A percentile compares a stretch with the other conserved stretches of the same genome.
phyloP scores from a whole-genome alignment of 1,140 invertebrate genomes.

The Lysiphlebus fabarum region DNA sequence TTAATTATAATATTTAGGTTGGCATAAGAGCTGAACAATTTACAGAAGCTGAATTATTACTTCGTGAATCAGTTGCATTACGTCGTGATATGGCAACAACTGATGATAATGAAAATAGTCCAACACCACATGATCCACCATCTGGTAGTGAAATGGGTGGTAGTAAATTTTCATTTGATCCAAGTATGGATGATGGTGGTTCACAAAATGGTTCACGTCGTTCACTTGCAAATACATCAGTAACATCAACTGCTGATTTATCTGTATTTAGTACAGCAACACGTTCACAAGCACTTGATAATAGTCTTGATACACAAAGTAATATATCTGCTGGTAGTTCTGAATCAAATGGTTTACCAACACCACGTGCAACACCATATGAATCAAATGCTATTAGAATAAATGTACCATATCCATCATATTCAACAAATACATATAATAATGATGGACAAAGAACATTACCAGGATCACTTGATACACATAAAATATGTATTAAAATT shows the following conservation, averaged over 20 bases:
- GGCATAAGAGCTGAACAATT: constrained; percentile 73
- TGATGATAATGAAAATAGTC: constrained; percentile 43
- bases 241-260: constrained; percentile 77
- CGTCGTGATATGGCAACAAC: constrained; percentile 57
- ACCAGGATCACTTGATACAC: constrained; percentile 52
- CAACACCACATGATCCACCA: constrained; percentile 41
- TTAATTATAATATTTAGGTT: constrained; percentile 48
- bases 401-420: constrained; percentile 68
- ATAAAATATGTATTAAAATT: constrained; percentile 65
- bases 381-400: constrained; percentile 71
- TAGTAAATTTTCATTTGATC: constrained; percentile 68
- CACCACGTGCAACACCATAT: constrained; percentile 62
- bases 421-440: constrained; percentile 57
- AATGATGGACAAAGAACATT: constrained; percentile 56
- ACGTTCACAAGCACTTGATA: constrained; percentile 68
- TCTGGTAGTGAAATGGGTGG: constrained; percentile 49
- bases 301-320: constrained; percentile 72
- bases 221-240: constrained; percentile 77
- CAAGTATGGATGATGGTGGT: constrained; percentile 65
- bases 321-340: constrained; percentile 66
- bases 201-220: constrained; percentile 68
- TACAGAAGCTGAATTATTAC: constrained; percentile 64
- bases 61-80: constrained; percentile 51
- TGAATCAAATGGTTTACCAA: constrained; percentile 63
- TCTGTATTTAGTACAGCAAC: constrained; percentile 74